Evolutionary conservation across 1,140 invertebrate species (phyloP).

Genomic region (Conopomorpha cramerella): DNA sequence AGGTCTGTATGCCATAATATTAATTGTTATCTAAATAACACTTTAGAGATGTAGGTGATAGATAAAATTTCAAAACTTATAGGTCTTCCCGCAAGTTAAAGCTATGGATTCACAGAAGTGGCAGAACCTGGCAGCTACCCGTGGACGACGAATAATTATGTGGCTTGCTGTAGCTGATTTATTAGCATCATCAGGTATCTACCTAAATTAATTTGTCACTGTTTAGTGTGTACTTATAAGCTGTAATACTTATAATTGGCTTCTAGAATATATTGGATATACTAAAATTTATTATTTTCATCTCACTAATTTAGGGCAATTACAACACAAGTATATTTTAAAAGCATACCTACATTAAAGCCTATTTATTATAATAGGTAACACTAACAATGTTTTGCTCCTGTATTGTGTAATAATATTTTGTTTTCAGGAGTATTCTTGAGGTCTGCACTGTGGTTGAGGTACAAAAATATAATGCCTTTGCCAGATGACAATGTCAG

Average conservation of each 20-base stretch:
- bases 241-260: no score
- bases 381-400: no score
- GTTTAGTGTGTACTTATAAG: no score
- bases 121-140: conserved; percentile 60
- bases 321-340: neutral
- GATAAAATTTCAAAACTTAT: no score
- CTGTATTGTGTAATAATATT: neutral
- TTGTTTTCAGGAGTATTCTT: conserved; percentile 69
- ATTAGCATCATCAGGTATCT: conserved; percentile 75
- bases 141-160: conserved; percentile 73
- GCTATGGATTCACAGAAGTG: conserved; percentile 44
- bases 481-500: conserved; percentile 66
- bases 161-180: conserved; percentile 80
- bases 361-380: no score
- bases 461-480: conserved; percentile 68
- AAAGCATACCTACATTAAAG: neutral
- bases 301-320: no score
- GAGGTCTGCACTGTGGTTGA: conserved; percentile 72
- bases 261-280: no score
- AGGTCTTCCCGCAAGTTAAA: no score
- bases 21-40: no score
- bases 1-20: conserved; percentile 56
- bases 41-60: no score
- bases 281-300: no score
- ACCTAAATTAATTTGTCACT: no score